These are phyloP conservation scores for Gila orcuttii DNA, from an alignment of 2,113 vertebrate species.

Conservation along the genomic window DNA sequence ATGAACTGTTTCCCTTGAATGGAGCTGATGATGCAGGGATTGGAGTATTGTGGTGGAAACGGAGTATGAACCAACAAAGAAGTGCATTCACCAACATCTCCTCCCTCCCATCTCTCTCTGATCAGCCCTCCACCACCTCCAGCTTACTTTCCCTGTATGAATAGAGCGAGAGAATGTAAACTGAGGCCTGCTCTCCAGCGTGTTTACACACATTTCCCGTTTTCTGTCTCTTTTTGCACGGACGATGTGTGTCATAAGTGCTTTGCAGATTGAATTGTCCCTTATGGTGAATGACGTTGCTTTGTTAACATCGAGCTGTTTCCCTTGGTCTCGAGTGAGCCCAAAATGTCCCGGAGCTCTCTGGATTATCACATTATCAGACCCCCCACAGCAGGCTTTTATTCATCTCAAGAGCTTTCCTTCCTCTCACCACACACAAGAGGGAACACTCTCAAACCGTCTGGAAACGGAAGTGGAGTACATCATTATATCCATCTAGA, in stretches of 20 bases:
- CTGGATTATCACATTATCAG: slow-evolving; percentile 41
- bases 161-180: slow-evolving; percentile 20
- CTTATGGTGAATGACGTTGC: not conserved
- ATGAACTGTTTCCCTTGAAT: slow-evolving; percentile 82
- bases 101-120: slow-evolving; percentile 36
- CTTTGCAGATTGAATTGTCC: not conserved
- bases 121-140: slow-evolving; percentile 22
- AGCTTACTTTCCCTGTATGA: not conserved
- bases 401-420: slow-evolving; percentile 37
- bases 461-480: slow-evolving; percentile 32
- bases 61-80: slow-evolving; percentile 81
- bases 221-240: slow-evolving; percentile 9
- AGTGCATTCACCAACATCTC: slow-evolving; percentile 69
- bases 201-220: not conserved
- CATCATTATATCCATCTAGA: slow-evolving; percentile 5
- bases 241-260: not conserved
- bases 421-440: slow-evolving; percentile 37
- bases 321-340: slow-evolving; percentile 15
- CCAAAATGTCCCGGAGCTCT: slow-evolving; percentile 37
- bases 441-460: slow-evolving; percentile 21
- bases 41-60: slow-evolving; percentile 81
- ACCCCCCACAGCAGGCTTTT: slow-evolving; percentile 43
- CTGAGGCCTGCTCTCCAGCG: not conserved
- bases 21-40: slow-evolving; percentile 79
- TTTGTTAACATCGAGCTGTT: slow-evolving; percentile 32